Conservation (phyloP, 2,797 vertebrate species). For the Pygocentrus nattereri region DNA sequence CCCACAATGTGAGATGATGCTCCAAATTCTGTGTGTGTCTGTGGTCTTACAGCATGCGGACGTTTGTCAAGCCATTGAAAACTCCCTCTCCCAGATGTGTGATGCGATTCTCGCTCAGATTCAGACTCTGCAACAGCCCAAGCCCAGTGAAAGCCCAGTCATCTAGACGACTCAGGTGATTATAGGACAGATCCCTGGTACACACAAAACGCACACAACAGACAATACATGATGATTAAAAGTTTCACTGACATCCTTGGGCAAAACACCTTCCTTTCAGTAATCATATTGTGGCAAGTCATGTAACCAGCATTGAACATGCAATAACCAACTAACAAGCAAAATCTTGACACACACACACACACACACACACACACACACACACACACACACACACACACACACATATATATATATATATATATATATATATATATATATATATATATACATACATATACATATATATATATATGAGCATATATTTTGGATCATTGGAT, state of each 20-base stretch:
- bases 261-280: too few relatives aligned
- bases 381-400: too few relatives aligned
- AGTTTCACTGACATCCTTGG: too few relatives aligned
- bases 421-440: too few relatives aligned
- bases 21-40: background rate
- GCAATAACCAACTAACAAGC: too few relatives aligned
- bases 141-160: conserved; percentile 92
- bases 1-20: background rate
- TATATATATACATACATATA: too few relatives aligned
- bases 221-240: background rate
- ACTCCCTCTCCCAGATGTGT: conserved; percentile 94
- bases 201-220: conserved; percentile 15
- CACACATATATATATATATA: too few relatives aligned
- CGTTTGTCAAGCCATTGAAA: conserved; percentile 87
- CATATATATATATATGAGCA: too few relatives aligned
- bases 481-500: too few relatives aligned
- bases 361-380: too few relatives aligned
- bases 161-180: conserved; percentile 92
- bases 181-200: conserved; percentile 91
- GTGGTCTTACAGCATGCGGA: conserved; percentile 88
- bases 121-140: conserved; percentile 87
- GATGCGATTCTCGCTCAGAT: conserved; percentile 92
- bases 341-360: too few relatives aligned
- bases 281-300: background rate
- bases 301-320: background rate